A percentile compares a stretch with the other conserved stretches of the same genome.
These are phyloP conservation scores for Labia minor DNA, from an alignment of 2,888 invertebrate species.

Conservation along the genomic window DNA sequence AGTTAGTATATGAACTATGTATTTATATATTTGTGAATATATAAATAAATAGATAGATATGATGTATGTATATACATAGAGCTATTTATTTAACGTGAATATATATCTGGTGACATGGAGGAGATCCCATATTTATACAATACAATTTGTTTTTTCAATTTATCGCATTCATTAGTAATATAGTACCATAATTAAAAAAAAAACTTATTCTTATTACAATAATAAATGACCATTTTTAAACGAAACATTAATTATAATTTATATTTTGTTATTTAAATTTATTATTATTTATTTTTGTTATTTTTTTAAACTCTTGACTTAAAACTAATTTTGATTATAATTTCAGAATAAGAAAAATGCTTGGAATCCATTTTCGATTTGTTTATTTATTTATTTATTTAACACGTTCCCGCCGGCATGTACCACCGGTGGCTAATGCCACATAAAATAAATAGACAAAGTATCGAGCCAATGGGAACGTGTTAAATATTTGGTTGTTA, in stretches of 20 bases:
- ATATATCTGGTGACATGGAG: slow-evolving; percentile 1
- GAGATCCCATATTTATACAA: neutral
- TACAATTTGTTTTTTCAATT: too few species aligned
- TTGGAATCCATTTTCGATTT: neutral
- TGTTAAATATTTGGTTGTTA: neutral
- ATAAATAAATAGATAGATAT: neutral
- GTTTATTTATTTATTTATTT: too few species aligned
- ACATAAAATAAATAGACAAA: too few species aligned
- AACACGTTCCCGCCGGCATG: too few species aligned
- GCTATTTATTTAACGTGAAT: slow-evolving; percentile 1
- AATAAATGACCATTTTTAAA: neutral
- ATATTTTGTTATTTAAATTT: neutral
- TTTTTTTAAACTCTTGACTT: neutral
- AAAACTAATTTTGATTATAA: slow-evolving; percentile 13
- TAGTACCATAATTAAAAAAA: neutral
- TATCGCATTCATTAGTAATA: neutral
- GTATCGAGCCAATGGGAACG: too few species aligned
- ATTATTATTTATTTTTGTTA: too few species aligned
- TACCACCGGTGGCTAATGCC: too few species aligned
- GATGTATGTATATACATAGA: neutral
- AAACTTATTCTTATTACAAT: neutral
- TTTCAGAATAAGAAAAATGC: neutral
- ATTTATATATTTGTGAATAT: neutral
- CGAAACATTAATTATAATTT: neutral
- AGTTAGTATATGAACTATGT: neutral